phyloP scores from a whole-genome alignment of 2,113 vertebrate species.

The Scytalopus superciliaris region DNA sequence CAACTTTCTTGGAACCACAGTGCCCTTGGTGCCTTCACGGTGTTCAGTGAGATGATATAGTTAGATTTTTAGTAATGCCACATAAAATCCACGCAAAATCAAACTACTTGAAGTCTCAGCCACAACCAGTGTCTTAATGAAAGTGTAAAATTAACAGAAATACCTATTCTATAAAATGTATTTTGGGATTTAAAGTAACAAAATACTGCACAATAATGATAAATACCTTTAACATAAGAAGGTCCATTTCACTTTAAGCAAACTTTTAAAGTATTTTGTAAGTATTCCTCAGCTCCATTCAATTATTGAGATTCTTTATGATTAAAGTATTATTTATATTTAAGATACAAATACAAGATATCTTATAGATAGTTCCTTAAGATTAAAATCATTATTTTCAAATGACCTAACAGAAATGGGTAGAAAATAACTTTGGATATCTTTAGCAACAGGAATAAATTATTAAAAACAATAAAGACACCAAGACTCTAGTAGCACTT shows the following conservation, averaged over 20 bases:
- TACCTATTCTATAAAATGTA: neutral
- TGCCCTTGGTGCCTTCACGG: neutral
- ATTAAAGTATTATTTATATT: neutral
- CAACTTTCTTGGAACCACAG: neutral
- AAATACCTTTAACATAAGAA: neutral
- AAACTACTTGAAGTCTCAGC: neutral
- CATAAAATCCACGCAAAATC: neutral
- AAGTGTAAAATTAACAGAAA: neutral
- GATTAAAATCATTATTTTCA: neutral
- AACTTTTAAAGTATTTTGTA: neutral
- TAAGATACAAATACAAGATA: neutral
- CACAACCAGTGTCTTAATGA: neutral
- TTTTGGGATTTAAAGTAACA: neutral
- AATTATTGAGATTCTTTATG: neutral
- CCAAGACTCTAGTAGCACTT: neutral
- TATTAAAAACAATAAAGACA: neutral
- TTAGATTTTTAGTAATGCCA: neutral
- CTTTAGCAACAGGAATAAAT: neutral
- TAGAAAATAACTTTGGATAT: neutral
- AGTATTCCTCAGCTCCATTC: neutral
- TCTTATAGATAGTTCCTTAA: neutral
- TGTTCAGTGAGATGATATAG: neutral
- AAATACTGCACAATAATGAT: neutral
- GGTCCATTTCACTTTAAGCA: neutral
- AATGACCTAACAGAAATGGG: neutral